phyloP scores from a whole-genome alignment of 2,888 invertebrate species.

The Panorpa germanica region DNA sequence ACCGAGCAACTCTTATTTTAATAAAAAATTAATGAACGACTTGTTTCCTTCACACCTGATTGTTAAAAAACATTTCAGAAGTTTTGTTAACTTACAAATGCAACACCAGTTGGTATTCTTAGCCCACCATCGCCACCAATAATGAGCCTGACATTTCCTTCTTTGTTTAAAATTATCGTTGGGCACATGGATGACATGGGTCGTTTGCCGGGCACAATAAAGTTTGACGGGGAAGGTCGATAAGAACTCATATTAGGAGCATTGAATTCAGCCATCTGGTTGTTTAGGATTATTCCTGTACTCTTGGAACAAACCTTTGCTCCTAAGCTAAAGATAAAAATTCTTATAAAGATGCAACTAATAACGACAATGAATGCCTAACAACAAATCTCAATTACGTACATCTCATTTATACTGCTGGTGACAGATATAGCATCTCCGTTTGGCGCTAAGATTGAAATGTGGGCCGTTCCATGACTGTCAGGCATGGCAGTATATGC shows the following conservation, averaged over 20 bases:
- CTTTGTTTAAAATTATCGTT: conserved; percentile 40
- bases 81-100: too few species aligned
- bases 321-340: too few species aligned
- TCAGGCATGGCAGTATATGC: conserved; percentile 33
- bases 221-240: conserved; percentile 60
- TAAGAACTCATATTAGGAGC: conserved; percentile 46
- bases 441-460: conserved; percentile 52
- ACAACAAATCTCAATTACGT: conserved; percentile 63
- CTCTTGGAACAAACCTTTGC: too few species aligned
- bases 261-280: conserved; percentile 83
- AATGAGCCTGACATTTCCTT: conserved; percentile 36
- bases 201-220: conserved; percentile 54
- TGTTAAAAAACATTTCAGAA: too few species aligned
- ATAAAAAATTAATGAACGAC: too few species aligned
- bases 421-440: conserved; percentile 76
- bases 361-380: neutral
- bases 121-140: conserved; percentile 71
- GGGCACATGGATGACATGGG: conserved; percentile 78
- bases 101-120: conserved; percentile 58
- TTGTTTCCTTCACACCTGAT: too few species aligned
- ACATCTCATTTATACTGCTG: conserved; percentile 78
- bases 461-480: conserved; percentile 70
- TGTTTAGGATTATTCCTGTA: conserved; percentile 74
- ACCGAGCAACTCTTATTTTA: too few species aligned
- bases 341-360: neutral